Percentiles rank a stretch among this genome's conserved stretches.
Evolutionary conservation across 2,888 invertebrate species (phyloP).

Genomic region (Xestia ashworthii): DNA sequence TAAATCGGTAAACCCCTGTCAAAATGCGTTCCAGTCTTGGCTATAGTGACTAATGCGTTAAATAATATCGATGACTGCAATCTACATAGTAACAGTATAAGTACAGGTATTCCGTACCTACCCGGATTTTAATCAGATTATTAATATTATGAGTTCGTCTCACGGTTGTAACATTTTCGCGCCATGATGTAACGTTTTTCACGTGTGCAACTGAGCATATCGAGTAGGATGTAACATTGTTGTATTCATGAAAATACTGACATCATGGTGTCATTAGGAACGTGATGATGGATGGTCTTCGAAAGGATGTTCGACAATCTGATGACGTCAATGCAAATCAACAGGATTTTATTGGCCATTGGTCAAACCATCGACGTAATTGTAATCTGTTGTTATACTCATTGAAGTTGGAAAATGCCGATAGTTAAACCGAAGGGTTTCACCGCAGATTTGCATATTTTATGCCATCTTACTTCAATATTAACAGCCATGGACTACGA

Average conservation of each 20-base stretch:
- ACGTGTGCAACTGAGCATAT: slow-evolving; percentile 32
- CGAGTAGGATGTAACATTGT: slow-evolving; percentile 52
- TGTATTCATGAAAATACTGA: slow-evolving; percentile 60
- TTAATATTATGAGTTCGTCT: slow-evolving; percentile 27
- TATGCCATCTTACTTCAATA: slow-evolving; percentile 4
- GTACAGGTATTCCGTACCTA: background rate
- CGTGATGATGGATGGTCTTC: slow-evolving; percentile 42
- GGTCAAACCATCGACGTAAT: slow-evolving; percentile 35
- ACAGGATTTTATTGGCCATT: slow-evolving; percentile 17
- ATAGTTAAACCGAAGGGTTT: slow-evolving; percentile 6
- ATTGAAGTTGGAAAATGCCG: slow-evolving; percentile 21
- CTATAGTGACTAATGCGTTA: background rate
- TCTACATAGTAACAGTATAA: background rate
- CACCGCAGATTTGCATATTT: slow-evolving; percentile 23
- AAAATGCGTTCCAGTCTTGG: background rate
- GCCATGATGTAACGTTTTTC: slow-evolving; percentile 56
- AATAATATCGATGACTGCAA: slow-evolving; percentile 2
- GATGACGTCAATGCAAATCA: slow-evolving; percentile 27
- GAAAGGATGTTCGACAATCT: slow-evolving; percentile 18
- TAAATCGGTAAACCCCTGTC: background rate
- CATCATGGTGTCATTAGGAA: slow-evolving; percentile 45
- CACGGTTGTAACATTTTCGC: slow-evolving; percentile 33
- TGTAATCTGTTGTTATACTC: slow-evolving; percentile 5
- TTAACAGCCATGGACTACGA: slow-evolving; percentile 5
- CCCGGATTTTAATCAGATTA: slow-evolving; percentile 18